Percentiles rank a stretch among this genome's conserved stretches.
Conservation (phyloP, 2,797 vertebrate genomes). For the Notamacropus eugenii region DNA sequence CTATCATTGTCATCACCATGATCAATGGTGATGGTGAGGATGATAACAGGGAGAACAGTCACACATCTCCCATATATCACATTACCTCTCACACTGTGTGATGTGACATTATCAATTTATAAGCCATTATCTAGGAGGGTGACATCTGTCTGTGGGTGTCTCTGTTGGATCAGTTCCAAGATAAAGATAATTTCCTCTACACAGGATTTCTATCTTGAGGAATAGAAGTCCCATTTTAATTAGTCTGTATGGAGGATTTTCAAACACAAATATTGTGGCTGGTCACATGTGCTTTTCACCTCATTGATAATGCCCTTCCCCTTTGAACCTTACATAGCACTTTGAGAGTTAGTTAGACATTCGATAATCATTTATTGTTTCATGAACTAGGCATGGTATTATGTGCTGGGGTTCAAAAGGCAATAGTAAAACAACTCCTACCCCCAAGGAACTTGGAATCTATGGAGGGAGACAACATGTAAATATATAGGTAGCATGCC, state of each 20-base stretch:
- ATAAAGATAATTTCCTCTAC: not conserved
- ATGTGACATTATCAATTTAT: not conserved
- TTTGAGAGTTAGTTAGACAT: not conserved
- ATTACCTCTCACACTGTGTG: not conserved
- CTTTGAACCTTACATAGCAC: not conserved
- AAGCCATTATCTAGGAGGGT: not conserved
- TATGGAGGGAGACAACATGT: not conserved
- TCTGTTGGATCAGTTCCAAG: not conserved
- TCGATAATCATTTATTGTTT: not conserved
- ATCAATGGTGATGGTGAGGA: too few relatives aligned
- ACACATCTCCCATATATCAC: too few relatives aligned
- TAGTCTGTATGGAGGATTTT: not conserved
- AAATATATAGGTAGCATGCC: not conserved
- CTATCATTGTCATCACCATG: too few relatives aligned
- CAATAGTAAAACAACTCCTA: not conserved
- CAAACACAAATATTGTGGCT: not conserved
- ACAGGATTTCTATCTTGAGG: not conserved
- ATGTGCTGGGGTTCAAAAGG: not conserved
- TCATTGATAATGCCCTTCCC: not conserved
- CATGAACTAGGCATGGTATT: not conserved
- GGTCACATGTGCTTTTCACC: not conserved
- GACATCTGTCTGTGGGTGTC: not conserved
- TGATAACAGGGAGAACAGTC: too few relatives aligned
- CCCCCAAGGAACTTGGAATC: not conserved
- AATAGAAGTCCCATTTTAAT: not conserved